phyloP scores from a whole-genome alignment of 2,113 vertebrate species.

The Cephalopterus ornatus region DNA sequence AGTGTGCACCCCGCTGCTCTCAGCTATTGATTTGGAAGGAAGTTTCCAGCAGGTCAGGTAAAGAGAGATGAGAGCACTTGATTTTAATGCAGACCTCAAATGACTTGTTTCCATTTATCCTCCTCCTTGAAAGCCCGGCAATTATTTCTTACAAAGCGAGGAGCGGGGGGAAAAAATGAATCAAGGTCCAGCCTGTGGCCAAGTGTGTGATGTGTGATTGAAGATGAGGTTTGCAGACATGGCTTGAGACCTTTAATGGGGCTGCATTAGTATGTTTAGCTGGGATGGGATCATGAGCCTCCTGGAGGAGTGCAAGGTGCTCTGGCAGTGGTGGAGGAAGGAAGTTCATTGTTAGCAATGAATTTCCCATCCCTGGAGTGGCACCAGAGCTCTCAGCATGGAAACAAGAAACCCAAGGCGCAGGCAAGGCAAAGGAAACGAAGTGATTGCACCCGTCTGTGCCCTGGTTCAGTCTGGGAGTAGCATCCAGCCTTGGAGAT shows the following conservation, averaged over 20 bases:
- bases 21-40: neutral
- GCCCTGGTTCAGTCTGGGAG: neutral
- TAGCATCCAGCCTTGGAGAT: neutral
- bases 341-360: neutral
- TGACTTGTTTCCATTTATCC: neutral
- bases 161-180: neutral
- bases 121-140: neutral
- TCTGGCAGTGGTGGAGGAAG: neutral
- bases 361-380: neutral
- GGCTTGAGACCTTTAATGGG: neutral
- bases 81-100: neutral
- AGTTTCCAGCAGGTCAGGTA: constrained; percentile 18
- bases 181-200: neutral
- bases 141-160: constrained; percentile 13
- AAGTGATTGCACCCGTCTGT: neutral
- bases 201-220: neutral
- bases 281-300: neutral
- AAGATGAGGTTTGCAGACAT: neutral
- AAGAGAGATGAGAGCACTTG: neutral
- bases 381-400: neutral
- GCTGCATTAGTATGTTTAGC: neutral
- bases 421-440: neutral
- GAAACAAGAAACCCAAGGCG: neutral
- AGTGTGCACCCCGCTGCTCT: neutral
- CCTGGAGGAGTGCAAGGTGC: neutral